Conservation (phyloP, 2,797 vertebrate genomes). For the Helostoma temminkii region DNA sequence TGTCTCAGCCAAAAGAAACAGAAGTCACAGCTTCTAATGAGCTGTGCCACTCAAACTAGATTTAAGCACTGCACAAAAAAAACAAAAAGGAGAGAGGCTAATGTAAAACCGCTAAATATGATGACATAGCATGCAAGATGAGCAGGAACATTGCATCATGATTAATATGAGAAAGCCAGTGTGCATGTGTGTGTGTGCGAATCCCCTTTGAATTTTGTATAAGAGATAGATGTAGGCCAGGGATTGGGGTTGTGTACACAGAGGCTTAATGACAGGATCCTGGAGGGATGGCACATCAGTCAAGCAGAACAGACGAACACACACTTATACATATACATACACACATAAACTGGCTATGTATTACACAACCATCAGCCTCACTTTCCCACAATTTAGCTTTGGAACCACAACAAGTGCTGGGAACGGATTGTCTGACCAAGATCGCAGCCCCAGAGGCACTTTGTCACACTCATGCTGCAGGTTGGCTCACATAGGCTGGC, state of each 20-base stretch:
- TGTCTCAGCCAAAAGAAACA: conserved; percentile 53
- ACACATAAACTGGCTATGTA: conserved; percentile 13
- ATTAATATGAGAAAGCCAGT: conserved; percentile 46
- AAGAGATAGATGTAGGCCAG: conserved; percentile 64
- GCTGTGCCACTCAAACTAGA: conserved; percentile 40
- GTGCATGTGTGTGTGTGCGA: conserved; percentile 12
- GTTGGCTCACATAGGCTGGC: conserved; percentile 51
- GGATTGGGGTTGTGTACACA: conserved; percentile 74
- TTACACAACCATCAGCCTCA: conserved; percentile 55
- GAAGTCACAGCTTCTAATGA: conserved; percentile 29
- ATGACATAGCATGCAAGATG: conserved; percentile 56
- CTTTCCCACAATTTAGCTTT: conserved; percentile 62
- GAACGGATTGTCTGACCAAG: conserved; percentile 49
- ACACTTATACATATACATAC: conserved; percentile 22
- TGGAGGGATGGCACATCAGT: conserved; percentile 63
- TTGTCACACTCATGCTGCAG: conserved; percentile 43
- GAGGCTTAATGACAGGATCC: conserved; percentile 72
- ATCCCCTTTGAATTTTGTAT: conserved; percentile 39
- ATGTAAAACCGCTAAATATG: conserved; percentile 33
- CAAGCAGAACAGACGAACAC: conserved; percentile 61
- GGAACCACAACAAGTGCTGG: conserved; percentile 48
- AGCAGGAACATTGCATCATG: conserved; percentile 56
- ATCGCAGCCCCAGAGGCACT: conserved; percentile 31
- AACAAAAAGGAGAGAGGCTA: conserved; percentile 27
- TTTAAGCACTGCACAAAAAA: conserved; percentile 18